A percentile compares a stretch with the other conserved stretches of the same genome.
Evolutionary conservation across 2,797 vertebrate genomes (phyloP).

Genomic region (Cryptoprocta ferox): DNA sequence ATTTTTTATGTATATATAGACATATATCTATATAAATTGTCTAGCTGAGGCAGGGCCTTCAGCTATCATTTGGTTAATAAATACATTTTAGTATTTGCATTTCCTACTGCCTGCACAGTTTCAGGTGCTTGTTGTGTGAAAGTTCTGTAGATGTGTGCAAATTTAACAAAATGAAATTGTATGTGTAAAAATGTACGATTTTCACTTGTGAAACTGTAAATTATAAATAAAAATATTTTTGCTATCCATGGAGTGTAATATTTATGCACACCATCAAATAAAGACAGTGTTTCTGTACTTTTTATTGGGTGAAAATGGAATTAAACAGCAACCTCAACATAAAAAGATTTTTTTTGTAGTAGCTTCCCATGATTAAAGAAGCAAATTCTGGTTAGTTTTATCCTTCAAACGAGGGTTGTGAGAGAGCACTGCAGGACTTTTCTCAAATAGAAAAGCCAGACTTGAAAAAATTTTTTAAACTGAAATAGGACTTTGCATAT

Average conservation of each 20-base stretch:
- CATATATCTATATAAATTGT: conserved; percentile 85
- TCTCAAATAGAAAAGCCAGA: conserved; percentile 74
- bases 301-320: conserved; percentile 84
- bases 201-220: conserved; percentile 94
- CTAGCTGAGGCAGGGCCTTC: conserved; percentile 91
- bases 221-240: conserved; percentile 99
- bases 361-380: conserved; percentile 75
- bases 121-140: conserved; percentile 93
- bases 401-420: conserved; percentile 72
- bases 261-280: conserved; percentile 92
- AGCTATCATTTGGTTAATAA: conserved; percentile 92
- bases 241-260: conserved; percentile 95
- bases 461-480: conserved; percentile 66
- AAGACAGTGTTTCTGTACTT: conserved; percentile 87
- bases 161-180: conserved; percentile 89
- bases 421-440: conserved; percentile 74
- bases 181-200: conserved; percentile 93
- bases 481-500: conserved; percentile 70
- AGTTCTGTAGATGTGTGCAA: conserved; percentile 90
- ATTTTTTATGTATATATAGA: conserved; percentile 89
- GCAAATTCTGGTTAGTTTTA: conserved; percentile 76
- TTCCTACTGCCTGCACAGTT: conserved; percentile 92
- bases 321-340: conserved; percentile 75
- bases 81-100: conserved; percentile 99
- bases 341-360: conserved; percentile 77